Percentiles rank a stretch among this genome's conserved stretches.
These are phyloP conservation scores for Parasteatoda tepidariorum DNA, from an alignment of 1,140 invertebrate genomes.

Conservation along the genomic window DNA sequence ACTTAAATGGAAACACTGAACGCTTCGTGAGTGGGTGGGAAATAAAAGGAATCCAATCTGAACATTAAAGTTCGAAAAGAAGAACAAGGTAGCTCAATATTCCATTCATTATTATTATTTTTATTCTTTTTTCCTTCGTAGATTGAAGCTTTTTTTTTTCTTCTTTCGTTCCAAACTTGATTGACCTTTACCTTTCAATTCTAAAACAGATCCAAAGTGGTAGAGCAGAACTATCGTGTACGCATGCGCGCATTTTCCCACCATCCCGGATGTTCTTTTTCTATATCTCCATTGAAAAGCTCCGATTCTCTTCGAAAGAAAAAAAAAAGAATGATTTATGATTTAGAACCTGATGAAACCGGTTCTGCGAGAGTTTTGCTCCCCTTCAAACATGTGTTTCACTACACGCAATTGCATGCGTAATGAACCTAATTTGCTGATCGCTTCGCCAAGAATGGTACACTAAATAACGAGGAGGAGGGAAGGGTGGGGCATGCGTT, in stretches of 20 bases:
- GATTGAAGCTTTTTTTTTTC: too few relatives aligned
- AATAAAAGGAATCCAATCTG: too few relatives aligned
- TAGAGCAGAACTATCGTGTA: not conserved
- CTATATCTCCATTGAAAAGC: constrained; percentile 2
- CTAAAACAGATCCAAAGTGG: too few relatives aligned
- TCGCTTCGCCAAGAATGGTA: not conserved
- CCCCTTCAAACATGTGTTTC: not conserved
- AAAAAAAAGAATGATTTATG: not conserved
- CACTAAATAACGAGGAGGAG: too few relatives aligned
- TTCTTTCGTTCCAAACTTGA: too few relatives aligned
- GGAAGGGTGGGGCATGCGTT: not conserved
- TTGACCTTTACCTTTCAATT: too few relatives aligned
- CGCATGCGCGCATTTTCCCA: not conserved
- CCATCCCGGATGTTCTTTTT: not conserved
- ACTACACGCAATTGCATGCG: not conserved
- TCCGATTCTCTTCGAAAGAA: not conserved
- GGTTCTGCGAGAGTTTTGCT: not conserved
- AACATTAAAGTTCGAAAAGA: too few relatives aligned
- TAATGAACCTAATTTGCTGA: not conserved
- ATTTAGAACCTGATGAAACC: constrained; percentile 1
- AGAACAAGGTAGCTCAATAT: too few relatives aligned
- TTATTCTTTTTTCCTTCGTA: too few relatives aligned
- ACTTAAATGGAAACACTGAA: too few relatives aligned
- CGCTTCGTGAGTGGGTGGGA: too few relatives aligned
- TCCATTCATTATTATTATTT: too few relatives aligned